Evolutionary conservation across 2,113 vertebrate genomes (phyloP), one percentile per base, ranked within the genome.

Genomic region (Lanius collurio): DNA sequence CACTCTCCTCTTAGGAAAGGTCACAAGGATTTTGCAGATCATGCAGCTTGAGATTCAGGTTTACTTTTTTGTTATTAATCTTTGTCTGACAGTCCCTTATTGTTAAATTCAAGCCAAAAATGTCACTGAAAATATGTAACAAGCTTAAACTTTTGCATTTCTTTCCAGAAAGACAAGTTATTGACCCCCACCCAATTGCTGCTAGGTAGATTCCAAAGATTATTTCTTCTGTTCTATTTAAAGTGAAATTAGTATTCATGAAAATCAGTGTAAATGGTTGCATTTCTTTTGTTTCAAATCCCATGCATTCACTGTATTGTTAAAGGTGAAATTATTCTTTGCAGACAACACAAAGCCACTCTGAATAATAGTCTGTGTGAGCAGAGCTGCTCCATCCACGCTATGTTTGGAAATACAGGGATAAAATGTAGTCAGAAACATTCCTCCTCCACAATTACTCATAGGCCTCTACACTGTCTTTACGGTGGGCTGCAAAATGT

Each of bases 391-490:
- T 90, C 77, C 55, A 75, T 81, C 89, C 74, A 1, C 69, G 50
- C 79, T 96, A 68, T 86, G 77, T 96, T 91, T 93, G 81, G 74
- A 80, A 91, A 87, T 89, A 93, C 0, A 0, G 85, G 80, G 44
- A 79, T 59, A 74, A 89, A 76, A 41, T 46, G n/a, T 78, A 90
- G 44, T 71, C 73, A 84, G 83, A 96, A 93, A 90, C 92, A 86
- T 83, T 95, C 87, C 90, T 88, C 90, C 93, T 86, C 79, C 84
- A 65, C 60, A 64, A n/a, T 88, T 94, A 83, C 83, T 95, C 85
- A 82, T 68, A 89, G 56, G 17, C n/a, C 71, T 83, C 39, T 74
- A 30, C 4, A 2, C 44, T 63, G 47, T 80, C 64, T 80, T 68
- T 57, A 41, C 33, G 41, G 55, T 87, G 81, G 69, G 77, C 55